A percentile compares a stretch with the other conserved stretches of the same genome.
Conservation (phyloP, 2,888 invertebrate species). For the Dromius quadrimaculatus region DNA sequence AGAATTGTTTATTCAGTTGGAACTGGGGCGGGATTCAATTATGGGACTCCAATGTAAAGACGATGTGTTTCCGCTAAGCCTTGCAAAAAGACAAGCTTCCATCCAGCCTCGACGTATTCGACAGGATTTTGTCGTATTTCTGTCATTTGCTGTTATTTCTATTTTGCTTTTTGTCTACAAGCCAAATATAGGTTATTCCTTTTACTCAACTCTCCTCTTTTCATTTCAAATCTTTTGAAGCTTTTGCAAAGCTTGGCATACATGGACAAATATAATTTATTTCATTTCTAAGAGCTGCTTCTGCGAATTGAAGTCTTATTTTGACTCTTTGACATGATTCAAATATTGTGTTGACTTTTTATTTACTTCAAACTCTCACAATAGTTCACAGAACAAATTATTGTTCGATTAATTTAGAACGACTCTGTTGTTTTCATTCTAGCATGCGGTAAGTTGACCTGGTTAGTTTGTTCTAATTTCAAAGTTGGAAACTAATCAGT, state of each 20-base stretch:
- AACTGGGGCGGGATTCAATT: conserved; percentile 28
- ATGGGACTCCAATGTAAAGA: conserved; percentile 17
- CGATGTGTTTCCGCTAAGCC: conserved; percentile 22
- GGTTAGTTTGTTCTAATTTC: conserved; percentile 47
- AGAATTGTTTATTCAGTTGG: conserved; percentile 31
- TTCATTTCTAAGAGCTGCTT: too few species aligned
- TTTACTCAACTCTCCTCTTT: neutral
- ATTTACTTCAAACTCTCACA: too few species aligned
- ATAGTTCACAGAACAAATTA: too few species aligned
- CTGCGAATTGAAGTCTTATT: neutral
- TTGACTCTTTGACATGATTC: conserved; percentile 6
- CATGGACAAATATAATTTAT: conserved; percentile 11
- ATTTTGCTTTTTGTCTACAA: neutral
- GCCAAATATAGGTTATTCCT: conserved; percentile 2
- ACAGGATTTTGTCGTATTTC: conserved; percentile 7
- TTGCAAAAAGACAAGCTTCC: conserved; percentile 5
- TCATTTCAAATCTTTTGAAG: conserved; percentile 8
- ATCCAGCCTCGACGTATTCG: conserved; percentile 1
- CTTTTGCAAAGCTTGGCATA: neutral
- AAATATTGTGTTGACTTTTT: too few species aligned
- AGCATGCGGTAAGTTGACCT: too few species aligned
- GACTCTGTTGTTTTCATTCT: too few species aligned
- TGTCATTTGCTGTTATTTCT: neutral
- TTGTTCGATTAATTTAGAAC: too few species aligned
- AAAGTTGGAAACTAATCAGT: conserved; percentile 47